Percentiles rank a stretch among this genome's conserved stretches.
phyloP scores from a whole-genome alignment of 2,888 invertebrate genomes.

The Zootermopsis nevadensis region DNA sequence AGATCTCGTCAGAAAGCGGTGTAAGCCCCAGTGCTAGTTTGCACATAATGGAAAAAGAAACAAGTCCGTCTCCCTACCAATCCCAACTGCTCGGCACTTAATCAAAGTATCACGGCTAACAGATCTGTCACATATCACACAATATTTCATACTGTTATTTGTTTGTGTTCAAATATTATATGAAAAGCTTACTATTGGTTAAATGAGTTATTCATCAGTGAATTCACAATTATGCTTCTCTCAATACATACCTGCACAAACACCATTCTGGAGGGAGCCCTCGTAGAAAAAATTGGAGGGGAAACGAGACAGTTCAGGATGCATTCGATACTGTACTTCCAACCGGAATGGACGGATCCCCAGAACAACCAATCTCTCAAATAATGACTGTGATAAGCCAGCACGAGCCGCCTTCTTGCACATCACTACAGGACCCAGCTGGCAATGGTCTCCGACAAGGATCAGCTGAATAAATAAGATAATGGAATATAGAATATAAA shows the following conservation, averaged over 20 bases:
- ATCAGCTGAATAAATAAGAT: slow-evolving; percentile 71
- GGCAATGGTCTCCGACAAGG: slow-evolving; percentile 98
- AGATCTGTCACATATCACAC: no score
- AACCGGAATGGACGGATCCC: slow-evolving; percentile 97
- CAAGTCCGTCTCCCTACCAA: no score
- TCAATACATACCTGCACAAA: slow-evolving; percentile 79
- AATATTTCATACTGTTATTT: no score
- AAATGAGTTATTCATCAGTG: not conserved
- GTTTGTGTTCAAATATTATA: not conserved
- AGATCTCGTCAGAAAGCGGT: no score
- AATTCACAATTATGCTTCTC: not conserved
- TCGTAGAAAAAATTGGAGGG: slow-evolving; percentile 99
- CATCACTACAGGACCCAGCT: slow-evolving; percentile 99
- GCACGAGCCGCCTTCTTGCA: slow-evolving; percentile 98
- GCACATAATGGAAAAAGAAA: no score
- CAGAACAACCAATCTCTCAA: slow-evolving; percentile 95
- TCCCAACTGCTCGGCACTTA: no score
- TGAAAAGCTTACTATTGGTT: not conserved
- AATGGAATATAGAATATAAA: not conserved
- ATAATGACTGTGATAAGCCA: slow-evolving; percentile 95
- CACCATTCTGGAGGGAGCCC: slow-evolving; percentile 98
- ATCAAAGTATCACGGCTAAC: no score
- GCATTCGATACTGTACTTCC: slow-evolving; percentile 99
- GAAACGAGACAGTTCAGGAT: slow-evolving; percentile 96
- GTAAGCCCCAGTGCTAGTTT: no score